Evolutionary conservation across 2,113 vertebrate genomes (phyloP).

Genomic region (Halichoerus grypus): DNA sequence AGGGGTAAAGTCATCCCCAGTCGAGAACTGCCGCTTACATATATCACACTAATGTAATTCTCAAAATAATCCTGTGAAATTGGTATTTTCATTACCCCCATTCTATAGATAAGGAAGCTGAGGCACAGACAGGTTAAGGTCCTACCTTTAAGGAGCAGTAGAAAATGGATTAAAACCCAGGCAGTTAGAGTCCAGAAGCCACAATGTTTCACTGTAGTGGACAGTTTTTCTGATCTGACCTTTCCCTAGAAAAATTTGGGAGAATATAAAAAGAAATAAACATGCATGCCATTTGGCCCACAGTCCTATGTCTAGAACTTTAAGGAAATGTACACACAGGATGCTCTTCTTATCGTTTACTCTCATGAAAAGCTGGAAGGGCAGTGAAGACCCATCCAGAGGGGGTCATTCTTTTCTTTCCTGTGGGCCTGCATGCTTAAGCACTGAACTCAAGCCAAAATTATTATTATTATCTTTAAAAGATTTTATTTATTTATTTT

Average conservation of each 20-base stretch:
- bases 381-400: neutral
- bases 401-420: neutral
- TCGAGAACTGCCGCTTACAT: neutral
- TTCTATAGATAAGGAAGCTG: neutral
- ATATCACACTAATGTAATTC: neutral
- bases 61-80: neutral
- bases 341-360: neutral
- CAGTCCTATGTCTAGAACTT: neutral
- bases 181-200: neutral
- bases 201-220: neutral
- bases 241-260: neutral
- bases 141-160: neutral
- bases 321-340: neutral
- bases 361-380: neutral
- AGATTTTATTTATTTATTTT: neutral
- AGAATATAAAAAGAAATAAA: neutral
- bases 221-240: neutral
- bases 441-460: neutral
- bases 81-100: neutral
- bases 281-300: neutral
- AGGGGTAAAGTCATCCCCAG: neutral
- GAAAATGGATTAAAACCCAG: neutral
- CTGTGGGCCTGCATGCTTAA: neutral
- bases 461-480: neutral
- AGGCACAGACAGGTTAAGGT: neutral